Percentiles rank a stretch among this genome's conserved stretches.
phyloP scores from a whole-genome alignment of 2,888 invertebrate species.

The Synergus itoensis region DNA sequence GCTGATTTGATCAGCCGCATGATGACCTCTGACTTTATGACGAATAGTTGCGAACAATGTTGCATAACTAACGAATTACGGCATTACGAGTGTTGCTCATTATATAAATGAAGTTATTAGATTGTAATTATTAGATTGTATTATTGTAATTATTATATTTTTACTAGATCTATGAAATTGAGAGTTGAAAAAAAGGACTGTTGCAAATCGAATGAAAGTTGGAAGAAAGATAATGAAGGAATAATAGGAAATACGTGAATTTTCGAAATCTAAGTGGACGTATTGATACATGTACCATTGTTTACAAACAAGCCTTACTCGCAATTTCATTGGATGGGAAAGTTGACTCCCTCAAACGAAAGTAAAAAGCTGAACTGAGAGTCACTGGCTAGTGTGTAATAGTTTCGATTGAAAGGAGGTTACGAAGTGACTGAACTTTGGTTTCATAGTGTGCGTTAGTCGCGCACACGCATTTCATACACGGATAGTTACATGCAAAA shows the following conservation, averaged over 20 bases:
- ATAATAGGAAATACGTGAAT: not conserved
- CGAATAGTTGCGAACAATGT: slow-evolving; percentile 16
- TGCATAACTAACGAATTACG: slow-evolving; percentile 20
- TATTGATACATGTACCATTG: not conserved
- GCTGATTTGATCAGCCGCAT: not conserved
- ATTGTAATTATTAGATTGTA: too few species aligned
- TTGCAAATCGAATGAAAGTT: not conserved
- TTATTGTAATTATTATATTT: too few species aligned
- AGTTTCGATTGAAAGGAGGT: slow-evolving; percentile 78
- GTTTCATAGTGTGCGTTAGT: slow-evolving; percentile 66
- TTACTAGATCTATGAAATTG: not conserved
- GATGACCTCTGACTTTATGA: slow-evolving; percentile 24
- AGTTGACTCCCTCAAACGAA: slow-evolving; percentile 63
- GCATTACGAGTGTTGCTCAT: slow-evolving; percentile 9
- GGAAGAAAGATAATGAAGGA: not conserved
- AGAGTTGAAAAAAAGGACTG: not conserved
- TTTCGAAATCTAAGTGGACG: not conserved
- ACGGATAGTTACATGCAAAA: slow-evolving; percentile 37
- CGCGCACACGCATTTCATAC: slow-evolving; percentile 53
- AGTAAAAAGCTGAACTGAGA: slow-evolving; percentile 71
- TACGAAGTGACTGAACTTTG: slow-evolving; percentile 78
- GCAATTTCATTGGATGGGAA: slow-evolving; percentile 56
- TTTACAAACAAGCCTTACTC: slow-evolving; percentile 46
- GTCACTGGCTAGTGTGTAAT: slow-evolving; percentile 76
- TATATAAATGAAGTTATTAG: not conserved